Conservation (phyloP, 2,888 invertebrate species). For the Megalurothrips usitatus region DNA sequence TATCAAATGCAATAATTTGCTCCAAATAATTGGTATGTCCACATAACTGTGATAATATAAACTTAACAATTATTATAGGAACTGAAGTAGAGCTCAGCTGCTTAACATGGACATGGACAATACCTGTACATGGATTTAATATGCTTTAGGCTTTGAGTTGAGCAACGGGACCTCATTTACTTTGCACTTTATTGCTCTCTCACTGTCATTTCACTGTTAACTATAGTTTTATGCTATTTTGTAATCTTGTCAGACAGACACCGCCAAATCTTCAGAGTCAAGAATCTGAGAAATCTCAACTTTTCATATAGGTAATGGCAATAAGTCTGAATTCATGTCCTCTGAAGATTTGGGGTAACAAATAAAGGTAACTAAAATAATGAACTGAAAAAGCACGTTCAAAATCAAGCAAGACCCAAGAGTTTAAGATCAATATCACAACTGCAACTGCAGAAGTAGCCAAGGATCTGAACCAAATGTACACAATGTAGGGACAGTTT, state of each 20-base stretch:
- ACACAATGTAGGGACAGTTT: not conserved
- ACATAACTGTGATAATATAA: not conserved
- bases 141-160: too few relatives aligned
- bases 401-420: conserved; percentile 6
- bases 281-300: too few relatives aligned
- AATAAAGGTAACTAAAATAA: not conserved
- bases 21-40: too few relatives aligned
- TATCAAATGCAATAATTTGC: too few relatives aligned
- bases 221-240: not conserved
- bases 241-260: not conserved
- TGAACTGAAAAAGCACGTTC: not conserved
- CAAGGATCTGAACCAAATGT: not conserved
- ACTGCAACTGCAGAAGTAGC: not conserved
- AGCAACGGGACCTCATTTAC: not conserved
- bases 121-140: too few relatives aligned
- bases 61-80: not conserved
- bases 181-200: not conserved
- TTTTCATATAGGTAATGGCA: too few relatives aligned
- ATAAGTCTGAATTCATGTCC: too few relatives aligned
- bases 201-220: not conserved
- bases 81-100: not conserved
- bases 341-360: not conserved
- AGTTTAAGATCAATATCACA: not conserved
- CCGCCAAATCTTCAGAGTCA: not conserved
- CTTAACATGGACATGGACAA: too few relatives aligned